Conservation (phyloP, 1,140 invertebrate species). For the Trichonephila clavata region DNA sequence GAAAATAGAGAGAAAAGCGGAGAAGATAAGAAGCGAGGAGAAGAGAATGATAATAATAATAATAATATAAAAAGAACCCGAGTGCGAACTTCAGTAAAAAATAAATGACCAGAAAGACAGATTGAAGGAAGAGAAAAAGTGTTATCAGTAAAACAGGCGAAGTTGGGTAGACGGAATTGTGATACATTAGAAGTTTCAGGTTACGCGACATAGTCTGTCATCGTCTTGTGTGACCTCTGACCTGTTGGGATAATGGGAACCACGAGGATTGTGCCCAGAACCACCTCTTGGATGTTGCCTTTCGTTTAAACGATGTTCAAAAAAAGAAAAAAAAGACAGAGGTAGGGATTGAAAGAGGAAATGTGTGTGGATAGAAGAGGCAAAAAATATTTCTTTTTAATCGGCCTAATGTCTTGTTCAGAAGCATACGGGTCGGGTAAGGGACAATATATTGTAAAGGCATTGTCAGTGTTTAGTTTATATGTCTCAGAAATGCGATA, state of each 20-base stretch:
- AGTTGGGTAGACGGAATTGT: constrained; percentile 40
- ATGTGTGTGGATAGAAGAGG: neutral
- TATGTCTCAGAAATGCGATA: no score
- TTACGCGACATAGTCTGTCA: constrained; percentile 34
- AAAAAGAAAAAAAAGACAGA: neutral
- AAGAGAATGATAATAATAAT: constrained; percentile 18
- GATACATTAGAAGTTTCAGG: constrained; percentile 31
- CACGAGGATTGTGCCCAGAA: constrained; percentile 9
- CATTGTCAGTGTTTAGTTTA: no score
- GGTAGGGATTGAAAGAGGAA: neutral
- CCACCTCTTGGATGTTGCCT: constrained; percentile 19
- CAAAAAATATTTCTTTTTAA: neutral
- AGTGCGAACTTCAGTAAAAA: constrained; percentile 51
- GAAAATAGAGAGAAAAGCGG: constrained; percentile 32
- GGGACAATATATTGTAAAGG: no score
- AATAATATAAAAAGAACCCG: neutral
- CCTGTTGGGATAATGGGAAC: constrained; percentile 43
- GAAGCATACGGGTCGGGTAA: no score
- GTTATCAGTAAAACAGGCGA: constrained; percentile 38
- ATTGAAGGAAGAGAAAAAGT: constrained; percentile 47
- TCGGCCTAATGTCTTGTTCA: no score
- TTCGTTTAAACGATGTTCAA: neutral
- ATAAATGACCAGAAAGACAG: constrained; percentile 68
- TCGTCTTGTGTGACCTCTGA: constrained; percentile 26
- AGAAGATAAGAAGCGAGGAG: constrained; percentile 11